Base-by-base conservation (phyloP, 2,113 vertebrate genomes). In the Boleophthalmus pectinirostris region DNA sequence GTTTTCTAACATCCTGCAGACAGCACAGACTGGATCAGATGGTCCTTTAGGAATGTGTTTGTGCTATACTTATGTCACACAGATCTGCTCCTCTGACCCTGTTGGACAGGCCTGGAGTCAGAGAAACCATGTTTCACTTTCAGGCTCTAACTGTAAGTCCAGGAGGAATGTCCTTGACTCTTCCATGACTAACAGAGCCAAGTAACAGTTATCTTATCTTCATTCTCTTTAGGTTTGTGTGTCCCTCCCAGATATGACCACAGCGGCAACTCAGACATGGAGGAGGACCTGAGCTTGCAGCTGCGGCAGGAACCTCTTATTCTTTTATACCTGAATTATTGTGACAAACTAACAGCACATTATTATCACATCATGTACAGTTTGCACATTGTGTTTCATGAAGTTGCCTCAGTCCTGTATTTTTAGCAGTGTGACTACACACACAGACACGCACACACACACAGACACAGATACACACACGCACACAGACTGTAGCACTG, bases 31-130 rank as follows among this genome's bases (percentile, higher is more conserved):
- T 57, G 61, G 53, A 58, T 49, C 23, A 0, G 65, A 69, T 69
- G 53, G 78, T 21, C 23, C 64, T 85, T 75, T 63, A 85, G 79
- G 82, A 88, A 88, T 88, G 84, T 75, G 38, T 88, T 87, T 86
- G 63, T 78, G 79, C 79, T 88, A 73, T 82, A 81, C 75, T 83
- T 85, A 77, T 79, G 81, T 84, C 78, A 82, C 78, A 80, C 15
- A 16, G 38, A 38, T 38, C 38, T 38, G 38, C 38, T 5, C 38
- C 38, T 16, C 24, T 77, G 78, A 87, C 87, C 82, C 83, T 84
- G 76, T 21, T 70, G 72, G 72, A 78, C 68, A 20, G 23, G 66
- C 56, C 80, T 64, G 72, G 77, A 75, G 78, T 80, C 78, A 77
- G 51, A 21, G 43, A 75, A 82, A 66, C 45, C 43, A 46, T 86